Evolutionary conservation across 92 coral and sea anemone species (phyloP).

Genomic region (Plumapathes pennacea): DNA sequence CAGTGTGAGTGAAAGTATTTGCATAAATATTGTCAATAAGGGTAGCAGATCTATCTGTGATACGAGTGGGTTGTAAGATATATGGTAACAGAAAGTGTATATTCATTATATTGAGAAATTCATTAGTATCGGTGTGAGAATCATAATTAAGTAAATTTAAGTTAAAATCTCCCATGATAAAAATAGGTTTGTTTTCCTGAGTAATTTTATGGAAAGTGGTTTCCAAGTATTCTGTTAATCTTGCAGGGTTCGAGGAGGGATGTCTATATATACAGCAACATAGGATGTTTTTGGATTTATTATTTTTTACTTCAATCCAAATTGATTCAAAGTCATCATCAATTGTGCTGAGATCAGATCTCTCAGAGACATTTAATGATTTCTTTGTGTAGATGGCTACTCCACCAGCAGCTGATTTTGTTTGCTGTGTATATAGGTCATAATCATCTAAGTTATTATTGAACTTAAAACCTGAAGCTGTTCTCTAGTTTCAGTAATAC

Average conservation of each 20-base stretch:
- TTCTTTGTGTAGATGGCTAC: slow-evolving; percentile 20
- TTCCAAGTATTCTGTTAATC: slow-evolving; percentile 17
- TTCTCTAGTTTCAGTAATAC: slow-evolving; percentile 26
- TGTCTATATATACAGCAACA: slow-evolving; percentile 23
- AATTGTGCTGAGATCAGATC: slow-evolving; percentile 23
- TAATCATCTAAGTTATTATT: slow-evolving; percentile 20
- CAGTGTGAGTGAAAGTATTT: slow-evolving; percentile 7
- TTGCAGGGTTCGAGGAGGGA: slow-evolving; percentile 20
- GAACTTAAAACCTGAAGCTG: slow-evolving; percentile 22
- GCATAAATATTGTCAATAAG: slow-evolving; percentile 29
- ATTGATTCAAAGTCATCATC: slow-evolving; percentile 31
- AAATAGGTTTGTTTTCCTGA: slow-evolving; percentile 29
- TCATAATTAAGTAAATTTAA: slow-evolving; percentile 9
- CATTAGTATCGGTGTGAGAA: slow-evolving; percentile 8
- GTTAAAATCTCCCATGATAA: slow-evolving; percentile 2
- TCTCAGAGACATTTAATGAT: slow-evolving; percentile 16
- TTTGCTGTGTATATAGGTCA: slow-evolving; percentile 16
- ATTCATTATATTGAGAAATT: slow-evolving; percentile 12
- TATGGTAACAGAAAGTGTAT: slow-evolving; percentile 8
- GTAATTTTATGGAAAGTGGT: slow-evolving; percentile 4
- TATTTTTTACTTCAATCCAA: slow-evolving; percentile 26
- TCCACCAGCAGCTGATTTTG: slow-evolving; percentile 36
- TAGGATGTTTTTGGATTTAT: slow-evolving; percentile 10
- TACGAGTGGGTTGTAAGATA: slow-evolving; percentile 23
- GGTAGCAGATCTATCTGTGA: slow-evolving; percentile 25